Evolutionary conservation across 2,888 invertebrate genomes (phyloP), one percentile per base, ranked within the genome.

Genomic region (Eristalis tenax): DNA sequence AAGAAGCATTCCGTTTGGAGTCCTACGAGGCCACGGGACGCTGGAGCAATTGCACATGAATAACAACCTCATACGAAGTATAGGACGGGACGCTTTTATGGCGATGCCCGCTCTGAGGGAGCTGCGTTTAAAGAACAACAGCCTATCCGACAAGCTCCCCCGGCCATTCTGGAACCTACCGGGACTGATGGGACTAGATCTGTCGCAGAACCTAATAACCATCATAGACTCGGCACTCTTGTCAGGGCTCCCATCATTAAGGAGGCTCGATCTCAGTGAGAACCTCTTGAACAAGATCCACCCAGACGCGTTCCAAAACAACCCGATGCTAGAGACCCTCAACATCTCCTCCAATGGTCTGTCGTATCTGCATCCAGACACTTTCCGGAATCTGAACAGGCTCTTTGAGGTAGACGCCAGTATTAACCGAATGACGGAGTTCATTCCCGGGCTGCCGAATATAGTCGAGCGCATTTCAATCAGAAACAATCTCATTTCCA

Each of bases 161-260:
- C 94, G 95, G 68, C 97, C 97, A 0, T 96, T 96, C 90, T 97
- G 97, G 97, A 96, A 97, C 93, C 93, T 97, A 63, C 97, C 97
- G 0, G 96, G 96, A 8, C 93, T 97, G 4, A 97, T 97, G 94
- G 97, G 97, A 0, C 93, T 98, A 78, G 97, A 98, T 93, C 93
- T 98, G 50, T 96, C 97, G 0, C 94, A 94, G 80, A 98, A 98
- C 91, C 95, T 95, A 87, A 96, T 97, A 89, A 94, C 95, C 83
- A 94, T 95, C 23, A 91, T 98, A 22, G 96, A 96, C 90, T 95
- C 96, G 0, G 94, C 95, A 76, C 92, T 97, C n/a, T 92, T 97
- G 50, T 95, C 95, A 11, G 97, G 97, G 89, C 92, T 97, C 70
- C 97, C 97, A 22, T 96, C 96, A 0, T 92, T 97, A 66, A 93